phyloP scores from a whole-genome alignment of 2,888 invertebrate genomes.

The Epinotia brunnichana region DNA sequence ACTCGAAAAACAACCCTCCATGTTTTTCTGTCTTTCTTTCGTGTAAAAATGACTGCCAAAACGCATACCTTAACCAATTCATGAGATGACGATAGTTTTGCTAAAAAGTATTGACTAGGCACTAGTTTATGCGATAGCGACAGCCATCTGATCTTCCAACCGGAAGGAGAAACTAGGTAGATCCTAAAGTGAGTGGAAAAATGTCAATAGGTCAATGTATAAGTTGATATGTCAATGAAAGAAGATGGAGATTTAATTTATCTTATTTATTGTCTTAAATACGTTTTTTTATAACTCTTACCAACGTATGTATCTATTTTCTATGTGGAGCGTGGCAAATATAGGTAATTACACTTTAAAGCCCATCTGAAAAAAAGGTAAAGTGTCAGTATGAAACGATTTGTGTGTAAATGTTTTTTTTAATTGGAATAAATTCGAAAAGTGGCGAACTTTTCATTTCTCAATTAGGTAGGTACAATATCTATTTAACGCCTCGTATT shows the following conservation, averaged over 20 bases:
- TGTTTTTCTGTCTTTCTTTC: no score
- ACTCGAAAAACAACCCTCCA: no score
- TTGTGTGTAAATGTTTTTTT: no score
- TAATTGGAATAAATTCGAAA: no score
- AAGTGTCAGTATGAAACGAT: background rate
- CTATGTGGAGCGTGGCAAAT: constrained; percentile 29
- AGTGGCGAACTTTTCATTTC: no score
- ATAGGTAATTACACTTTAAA: constrained; percentile 45
- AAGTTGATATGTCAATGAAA: background rate
- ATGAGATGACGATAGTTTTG: no score
- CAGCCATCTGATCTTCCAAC: background rate
- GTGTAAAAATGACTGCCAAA: no score
- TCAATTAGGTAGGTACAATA: background rate
- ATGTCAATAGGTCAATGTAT: no score
- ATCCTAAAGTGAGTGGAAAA: no score
- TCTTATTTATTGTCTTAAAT: background rate
- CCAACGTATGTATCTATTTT: background rate
- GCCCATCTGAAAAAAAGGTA: constrained; percentile 59
- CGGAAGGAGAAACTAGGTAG: background rate
- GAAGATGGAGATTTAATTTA: background rate
- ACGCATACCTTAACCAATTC: no score
- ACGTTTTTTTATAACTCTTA: background rate
- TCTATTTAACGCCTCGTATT: background rate
- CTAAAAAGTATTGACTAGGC: no score
- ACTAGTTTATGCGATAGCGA: no score